Percentiles rank a stretch among this genome's conserved stretches.
phyloP scores from a whole-genome alignment of 2,113 vertebrate species.

The Setophaga coronata region DNA sequence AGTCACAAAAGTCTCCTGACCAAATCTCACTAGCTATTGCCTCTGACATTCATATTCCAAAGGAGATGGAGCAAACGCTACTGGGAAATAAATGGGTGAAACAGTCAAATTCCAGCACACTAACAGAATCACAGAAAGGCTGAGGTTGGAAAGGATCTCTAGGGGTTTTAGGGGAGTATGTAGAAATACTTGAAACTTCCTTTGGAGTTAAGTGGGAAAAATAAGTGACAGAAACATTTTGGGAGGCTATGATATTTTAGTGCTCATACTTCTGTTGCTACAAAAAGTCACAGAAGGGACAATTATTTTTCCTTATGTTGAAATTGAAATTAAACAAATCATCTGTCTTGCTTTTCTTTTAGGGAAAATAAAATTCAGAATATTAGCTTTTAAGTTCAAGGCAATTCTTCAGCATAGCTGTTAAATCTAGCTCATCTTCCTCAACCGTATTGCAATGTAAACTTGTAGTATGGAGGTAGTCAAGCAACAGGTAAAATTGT shows the following conservation, averaged over 20 bases:
- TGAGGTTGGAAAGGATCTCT: background rate
- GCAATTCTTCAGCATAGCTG: background rate
- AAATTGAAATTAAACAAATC: background rate
- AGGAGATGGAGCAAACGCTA: background rate
- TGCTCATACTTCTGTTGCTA: background rate
- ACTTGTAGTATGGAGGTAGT: fast-evolving
- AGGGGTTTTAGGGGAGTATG: background rate
- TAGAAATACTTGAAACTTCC: background rate
- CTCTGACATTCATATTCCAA: background rate
- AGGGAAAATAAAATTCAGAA: background rate
- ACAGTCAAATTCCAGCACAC: background rate
- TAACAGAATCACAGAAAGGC: background rate
- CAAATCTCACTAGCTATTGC: background rate
- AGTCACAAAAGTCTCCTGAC: background rate
- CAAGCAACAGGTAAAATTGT: background rate
- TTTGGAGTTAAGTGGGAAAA: background rate
- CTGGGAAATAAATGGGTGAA: background rate
- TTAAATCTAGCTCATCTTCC: background rate
- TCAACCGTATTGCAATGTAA: background rate
- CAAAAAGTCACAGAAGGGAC: background rate
- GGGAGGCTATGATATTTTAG: background rate
- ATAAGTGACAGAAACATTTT: background rate
- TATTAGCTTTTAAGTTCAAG: background rate
- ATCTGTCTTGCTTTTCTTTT: background rate
- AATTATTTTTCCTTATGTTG: background rate